Evolutionary conservation across 64 coral and sea anemone species (phyloP).

Genomic region (Cladopsammia gracilis): DNA sequence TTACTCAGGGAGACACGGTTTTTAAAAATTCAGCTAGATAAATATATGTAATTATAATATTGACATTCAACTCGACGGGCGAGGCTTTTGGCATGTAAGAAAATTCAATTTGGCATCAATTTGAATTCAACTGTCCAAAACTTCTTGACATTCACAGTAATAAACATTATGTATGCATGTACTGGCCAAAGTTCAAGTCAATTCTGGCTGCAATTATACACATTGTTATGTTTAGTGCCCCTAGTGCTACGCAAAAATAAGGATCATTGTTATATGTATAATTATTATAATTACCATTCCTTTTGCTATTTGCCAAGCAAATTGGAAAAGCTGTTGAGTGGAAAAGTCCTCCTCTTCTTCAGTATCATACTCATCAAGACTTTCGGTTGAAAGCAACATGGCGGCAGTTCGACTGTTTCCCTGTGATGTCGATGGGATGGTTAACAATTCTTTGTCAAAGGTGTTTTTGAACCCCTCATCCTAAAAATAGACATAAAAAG

Average conservation of each 20-base stretch:
- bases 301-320: constrained; percentile 21
- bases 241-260: neutral
- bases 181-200: too few species aligned
- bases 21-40: too few species aligned
- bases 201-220: neutral
- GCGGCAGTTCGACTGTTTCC: neutral
- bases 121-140: neutral
- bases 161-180: too few species aligned
- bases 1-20: too few species aligned
- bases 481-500: neutral
- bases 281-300: neutral
- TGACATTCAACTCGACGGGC: too few species aligned
- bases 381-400: neutral
- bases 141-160: too few species aligned
- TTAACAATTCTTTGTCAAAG: neutral
- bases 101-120: neutral
- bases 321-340: neutral
- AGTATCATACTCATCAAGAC: neutral
- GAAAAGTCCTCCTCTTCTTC: neutral
- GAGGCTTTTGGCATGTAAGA: too few species aligned
- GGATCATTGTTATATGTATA: neutral
- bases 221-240: neutral
- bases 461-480: neutral
- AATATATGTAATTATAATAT: too few species aligned
- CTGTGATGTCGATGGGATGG: neutral